Evolutionary conservation across 64 coral and sea anemone species (phyloP), one percentile per base, ranked within the genome.

Genomic region (Trachythela sp.): DNA sequence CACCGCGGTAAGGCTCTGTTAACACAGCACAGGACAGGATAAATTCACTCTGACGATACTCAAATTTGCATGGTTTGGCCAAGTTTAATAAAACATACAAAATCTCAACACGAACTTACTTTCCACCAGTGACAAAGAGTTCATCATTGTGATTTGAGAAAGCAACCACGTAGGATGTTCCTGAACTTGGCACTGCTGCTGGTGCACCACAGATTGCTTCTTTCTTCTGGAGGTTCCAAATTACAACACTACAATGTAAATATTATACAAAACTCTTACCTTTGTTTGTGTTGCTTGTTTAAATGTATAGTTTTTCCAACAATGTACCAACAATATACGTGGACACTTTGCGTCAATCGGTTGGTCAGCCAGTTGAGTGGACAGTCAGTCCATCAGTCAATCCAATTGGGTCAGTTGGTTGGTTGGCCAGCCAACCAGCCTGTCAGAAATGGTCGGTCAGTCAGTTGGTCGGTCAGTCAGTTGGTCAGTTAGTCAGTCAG

Each of bases 61-160:
- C n/a, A n/a, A n/a, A n/a, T n/a, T n/a, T n/a, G n/a, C n/a, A n/a
- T n/a, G n/a, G n/a, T n/a, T n/a, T n/a, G n/a, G n/a, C n/a, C n/a
- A n/a, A 40, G n/a, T 42, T 26, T 48, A 40, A 3, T 48, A n/a
- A n/a, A n/a, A n/a, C n/a, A n/a, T n/a, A n/a, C n/a, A n/a, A n/a
- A n/a, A n/a, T n/a, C n/a, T n/a, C n/a, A n/a, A n/a, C n/a, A n/a
- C n/a, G n/a, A n/a, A 88, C 95, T 91, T 94, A 98, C 95, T 94
- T 92, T 86, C 95, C 95, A 76, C 91, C 95, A 89, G 95, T 94
- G 41, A 98, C 90, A 91, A 98, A 98, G 43, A 93, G 70, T 15
- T 98, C 88, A 87, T 98, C 95, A 80, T 80, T 88, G 15, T 94
- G 41, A 39, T 92, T 98, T 40, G 93, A 91, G 87, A 93, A 98